Evolutionary conservation across 2,797 vertebrate species (phyloP).

Genomic region (Mallotus villosus): DNA sequence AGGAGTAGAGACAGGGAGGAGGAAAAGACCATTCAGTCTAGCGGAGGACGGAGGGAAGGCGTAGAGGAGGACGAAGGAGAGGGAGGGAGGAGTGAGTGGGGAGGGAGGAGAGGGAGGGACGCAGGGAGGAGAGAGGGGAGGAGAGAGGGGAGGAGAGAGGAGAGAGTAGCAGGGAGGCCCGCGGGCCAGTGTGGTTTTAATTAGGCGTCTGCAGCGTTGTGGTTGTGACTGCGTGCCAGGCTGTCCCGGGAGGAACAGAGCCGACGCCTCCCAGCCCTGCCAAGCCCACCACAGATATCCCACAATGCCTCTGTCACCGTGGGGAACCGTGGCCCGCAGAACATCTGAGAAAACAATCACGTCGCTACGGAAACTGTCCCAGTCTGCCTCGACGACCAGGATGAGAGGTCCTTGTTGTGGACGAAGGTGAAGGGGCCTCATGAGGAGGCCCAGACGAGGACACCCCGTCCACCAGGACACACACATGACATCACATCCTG

Average conservation of each 20-base stretch:
- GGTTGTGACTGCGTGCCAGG: conserved; percentile 74
- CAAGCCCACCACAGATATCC: conserved; percentile 76
- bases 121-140: not conserved
- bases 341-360: conserved; percentile 82
- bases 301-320: conserved; percentile 71
- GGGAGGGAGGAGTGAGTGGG: not conserved
- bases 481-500: no score
- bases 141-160: not conserved
- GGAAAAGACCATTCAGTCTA: no score
- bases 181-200: conserved; percentile 70
- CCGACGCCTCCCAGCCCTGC: conserved; percentile 83
- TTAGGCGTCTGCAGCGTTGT: conserved; percentile 74
- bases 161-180: not conserved
- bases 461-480: not conserved
- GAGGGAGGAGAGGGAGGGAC: not conserved
- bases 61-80: not conserved
- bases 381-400: not conserved
- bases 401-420: not conserved
- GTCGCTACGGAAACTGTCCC: conserved; percentile 23
- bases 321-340: conserved; percentile 67
- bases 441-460: no score
- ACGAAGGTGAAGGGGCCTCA: not conserved
- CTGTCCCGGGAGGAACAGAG: conserved; percentile 75
- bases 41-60: not conserved
- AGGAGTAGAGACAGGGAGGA: no score